Base-by-base conservation (phyloP, 1,140 invertebrate genomes). In the Pachypsylla venusta region DNA sequence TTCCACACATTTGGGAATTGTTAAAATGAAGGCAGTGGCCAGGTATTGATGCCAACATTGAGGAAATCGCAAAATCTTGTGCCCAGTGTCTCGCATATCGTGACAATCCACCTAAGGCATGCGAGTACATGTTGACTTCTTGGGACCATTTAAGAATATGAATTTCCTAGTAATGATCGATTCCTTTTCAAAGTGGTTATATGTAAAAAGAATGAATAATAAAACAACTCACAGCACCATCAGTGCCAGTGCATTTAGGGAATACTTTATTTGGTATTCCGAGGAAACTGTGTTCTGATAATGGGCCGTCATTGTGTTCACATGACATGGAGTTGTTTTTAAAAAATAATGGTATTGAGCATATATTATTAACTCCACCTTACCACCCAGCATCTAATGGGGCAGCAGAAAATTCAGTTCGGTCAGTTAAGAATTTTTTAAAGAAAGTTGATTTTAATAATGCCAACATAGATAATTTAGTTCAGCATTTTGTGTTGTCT, bases 1-100 rank as follows among this genome's bases (percentile, higher is more conserved):
- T 59, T n/a, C 35, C 13, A 25, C 58, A 14, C 63, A 64, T 59
- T 28, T 59, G 28, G 56, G 59, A 10, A 61, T 64, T 1, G 53
- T 19, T 2, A 70, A 72, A 70, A 71, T 57, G 74, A 77, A 67
- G 71, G 63, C 3, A 63, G 73, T 1, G 14, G 35, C 19, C n/a
- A 20, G 48, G 62, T 5, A 67, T 77, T 0, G 60, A 61, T 27
- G 2, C 2, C 0, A 28, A 61, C 10, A 61, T 61, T 20, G 42
- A 53, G 27, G 10, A 26, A 13, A 13, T 58, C n/a, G 26, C 56
- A 1, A 28, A 24, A 22, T 28, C 3, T 5, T 61, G 60, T 56
- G 5, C 22, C 12, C 5, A 13, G 16, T 61, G 56, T 22, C 24
- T 20, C 27, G 13, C 35, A 25, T 28, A 16, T 25, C 25, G 20